Base-by-base conservation (phyloP, 2,113 vertebrate genomes). In the Shinisaurus crocodilurus region DNA sequence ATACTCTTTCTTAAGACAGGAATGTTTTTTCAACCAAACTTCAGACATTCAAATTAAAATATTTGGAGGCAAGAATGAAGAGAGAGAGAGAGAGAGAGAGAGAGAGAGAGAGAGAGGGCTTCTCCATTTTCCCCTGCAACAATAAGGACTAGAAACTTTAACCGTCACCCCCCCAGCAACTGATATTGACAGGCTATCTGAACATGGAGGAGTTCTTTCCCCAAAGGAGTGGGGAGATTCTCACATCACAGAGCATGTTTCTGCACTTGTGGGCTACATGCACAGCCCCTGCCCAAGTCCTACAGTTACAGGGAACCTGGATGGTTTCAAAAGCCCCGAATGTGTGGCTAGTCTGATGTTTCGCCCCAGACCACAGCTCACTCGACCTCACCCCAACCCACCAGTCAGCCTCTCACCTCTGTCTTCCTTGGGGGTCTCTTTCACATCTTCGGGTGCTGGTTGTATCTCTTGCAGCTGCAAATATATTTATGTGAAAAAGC, bases 401-500 rank as follows among this genome's bases (percentile, higher is more conserved):
- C 6, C 32, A 1, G 48, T 32, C n/a, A 79, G 54, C 6, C 37
- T 96, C 97, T 91, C 86, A 97, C 97, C 97, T 84, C 94, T 95
- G 60, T 98, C 97, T 48, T 97, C 96, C 93, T 91, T 96, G 40
- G 93, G n/a, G 9, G 54, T 3, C 0, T 50, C 82, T 91, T 92
- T 89, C 65, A 91, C 57, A 83, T 57, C 25, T 0, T 94, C 86
- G 32, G 86, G 86, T n/a, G 86, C 20, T 0, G 15, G 89, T 88
- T 1, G 93, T 12, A n/a, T 3, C 0, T 95, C 96, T 67, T 94
- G 95, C 87, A 95, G 92, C 97, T 98, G n/a, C n/a, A n/a, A n/a
- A n/a, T n/a, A n/a, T n/a, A n/a, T n/a, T n/a, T n/a, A n/a, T n/a
- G 95, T 34, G 94, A 90, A 50, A 95, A 95, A 90, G 82, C 50